Conservation (phyloP, 2,113 vertebrate genomes). For the Scalopus aquaticus region DNA sequence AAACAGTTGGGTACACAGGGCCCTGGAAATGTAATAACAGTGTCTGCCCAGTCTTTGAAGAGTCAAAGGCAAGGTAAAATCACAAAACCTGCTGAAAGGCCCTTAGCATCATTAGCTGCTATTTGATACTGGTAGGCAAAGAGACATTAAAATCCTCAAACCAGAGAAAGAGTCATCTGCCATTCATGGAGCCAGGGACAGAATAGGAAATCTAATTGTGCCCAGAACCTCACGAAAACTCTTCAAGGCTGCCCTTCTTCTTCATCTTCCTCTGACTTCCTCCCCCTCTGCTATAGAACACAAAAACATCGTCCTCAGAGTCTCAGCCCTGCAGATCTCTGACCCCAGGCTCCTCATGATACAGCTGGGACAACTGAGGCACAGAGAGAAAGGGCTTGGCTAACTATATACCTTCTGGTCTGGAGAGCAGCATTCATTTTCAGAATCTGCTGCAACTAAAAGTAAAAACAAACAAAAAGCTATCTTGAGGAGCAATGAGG, state of each 20-base stretch:
- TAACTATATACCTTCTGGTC: accelerated
- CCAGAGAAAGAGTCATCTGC: constrained; percentile 22
- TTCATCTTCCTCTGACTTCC: background rate
- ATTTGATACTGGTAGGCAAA: constrained; percentile 63
- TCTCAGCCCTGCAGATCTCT: background rate
- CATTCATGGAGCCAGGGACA: constrained; percentile 8
- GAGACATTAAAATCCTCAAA: constrained; percentile 45
- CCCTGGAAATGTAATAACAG: constrained; percentile 32
- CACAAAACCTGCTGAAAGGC: constrained; percentile 46
- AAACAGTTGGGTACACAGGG: constrained; percentile 36
- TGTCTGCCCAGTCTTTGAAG: constrained; percentile 59
- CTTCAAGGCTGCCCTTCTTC: background rate
- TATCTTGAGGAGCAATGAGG: background rate
- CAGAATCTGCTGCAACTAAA: background rate
- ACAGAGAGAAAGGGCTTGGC: background rate
- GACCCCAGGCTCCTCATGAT: background rate
- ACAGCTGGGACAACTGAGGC: background rate
- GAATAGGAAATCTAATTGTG: constrained; percentile 34
- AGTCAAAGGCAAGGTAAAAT: constrained; percentile 69
- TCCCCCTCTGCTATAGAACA: background rate
- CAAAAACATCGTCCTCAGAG: background rate
- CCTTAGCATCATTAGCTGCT: constrained; percentile 56
- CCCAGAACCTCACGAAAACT: background rate
- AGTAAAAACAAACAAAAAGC: background rate
- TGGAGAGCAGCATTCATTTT: background rate